phyloP scores from a whole-genome alignment of 2,113 vertebrate genomes.

The Mormoops blainvillei region DNA sequence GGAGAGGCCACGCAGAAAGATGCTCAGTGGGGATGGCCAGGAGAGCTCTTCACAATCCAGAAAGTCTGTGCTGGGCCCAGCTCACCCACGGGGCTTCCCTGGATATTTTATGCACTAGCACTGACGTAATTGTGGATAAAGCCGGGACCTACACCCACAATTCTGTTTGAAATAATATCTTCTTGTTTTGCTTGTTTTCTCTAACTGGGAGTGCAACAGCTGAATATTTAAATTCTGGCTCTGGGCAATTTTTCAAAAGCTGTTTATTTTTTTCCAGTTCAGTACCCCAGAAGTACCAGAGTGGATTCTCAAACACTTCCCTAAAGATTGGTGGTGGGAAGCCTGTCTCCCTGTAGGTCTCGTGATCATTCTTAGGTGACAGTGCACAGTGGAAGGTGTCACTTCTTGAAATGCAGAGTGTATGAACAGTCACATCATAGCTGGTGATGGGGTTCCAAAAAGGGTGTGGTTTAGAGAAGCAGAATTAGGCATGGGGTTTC shows the following conservation, averaged over 20 bases:
- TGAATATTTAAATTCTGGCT: neutral
- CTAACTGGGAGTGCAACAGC: neutral
- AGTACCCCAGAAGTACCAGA: neutral
- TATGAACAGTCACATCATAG: neutral
- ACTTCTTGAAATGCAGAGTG: neutral
- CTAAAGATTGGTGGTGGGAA: neutral
- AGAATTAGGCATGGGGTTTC: slow-evolving; percentile 41
- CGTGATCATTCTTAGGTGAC: neutral
- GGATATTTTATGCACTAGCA: neutral
- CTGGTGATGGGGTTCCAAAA: neutral
- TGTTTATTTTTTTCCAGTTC: neutral
- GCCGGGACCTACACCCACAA: neutral
- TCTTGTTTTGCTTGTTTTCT: neutral
- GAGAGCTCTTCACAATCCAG: neutral
- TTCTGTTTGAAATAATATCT: neutral
- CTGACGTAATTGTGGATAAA: neutral
- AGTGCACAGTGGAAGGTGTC: neutral
- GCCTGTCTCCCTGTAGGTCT: neutral
- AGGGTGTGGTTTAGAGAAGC: neutral
- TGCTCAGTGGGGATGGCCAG: neutral
- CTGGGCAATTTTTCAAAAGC: neutral
- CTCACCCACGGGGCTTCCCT: neutral
- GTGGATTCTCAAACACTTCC: neutral
- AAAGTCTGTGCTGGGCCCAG: neutral
- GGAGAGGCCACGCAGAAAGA: neutral